These are phyloP conservation scores for Listronotus oregonensis DNA, from an alignment of 1,140 invertebrate genomes.

Conservation along the genomic window DNA sequence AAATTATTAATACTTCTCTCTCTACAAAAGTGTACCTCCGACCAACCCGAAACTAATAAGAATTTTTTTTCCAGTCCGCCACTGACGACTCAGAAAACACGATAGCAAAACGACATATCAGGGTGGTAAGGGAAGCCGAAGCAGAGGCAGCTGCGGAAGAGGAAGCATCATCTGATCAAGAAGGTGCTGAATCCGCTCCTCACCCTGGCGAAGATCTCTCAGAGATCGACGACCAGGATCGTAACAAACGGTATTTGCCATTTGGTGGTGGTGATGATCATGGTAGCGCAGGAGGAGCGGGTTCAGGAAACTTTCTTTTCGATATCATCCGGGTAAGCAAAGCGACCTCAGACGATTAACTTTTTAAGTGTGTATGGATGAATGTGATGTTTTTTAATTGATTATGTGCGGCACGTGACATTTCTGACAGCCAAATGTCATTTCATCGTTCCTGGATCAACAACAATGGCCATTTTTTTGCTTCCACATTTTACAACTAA, in stretches of 20 bases:
- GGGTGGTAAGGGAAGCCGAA: slow-evolving; percentile 51
- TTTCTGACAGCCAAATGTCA: too few species aligned
- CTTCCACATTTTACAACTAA: too few species aligned
- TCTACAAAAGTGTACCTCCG: too few species aligned
- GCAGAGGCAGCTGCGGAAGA: slow-evolving; percentile 52
- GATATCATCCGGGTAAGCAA: slow-evolving; percentile 79
- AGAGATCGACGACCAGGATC: slow-evolving; percentile 72
- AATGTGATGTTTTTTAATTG: too few species aligned
- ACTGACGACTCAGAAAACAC: slow-evolving; percentile 54
- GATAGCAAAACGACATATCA: slow-evolving; percentile 60
- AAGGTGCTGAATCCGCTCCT: slow-evolving; percentile 60
- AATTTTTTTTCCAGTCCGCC: slow-evolving; percentile 56
- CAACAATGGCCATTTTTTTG: too few species aligned
- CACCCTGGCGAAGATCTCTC: slow-evolving; percentile 58
- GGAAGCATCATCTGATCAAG: slow-evolving; percentile 54
- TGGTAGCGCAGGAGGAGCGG: slow-evolving; percentile 63
- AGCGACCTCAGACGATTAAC: slow-evolving; percentile 4
- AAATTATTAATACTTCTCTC: too few species aligned
- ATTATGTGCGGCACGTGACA: too few species aligned
- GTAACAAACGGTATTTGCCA: slow-evolving; percentile 78
- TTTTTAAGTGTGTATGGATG: neutral
- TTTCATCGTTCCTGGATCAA: too few species aligned
- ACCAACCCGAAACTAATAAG: neutral
- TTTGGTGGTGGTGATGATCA: slow-evolving; percentile 60
- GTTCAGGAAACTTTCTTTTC: slow-evolving; percentile 85